Base-by-base conservation (phyloP, 2,888 invertebrate species). In the Alsophila aescularia region DNA sequence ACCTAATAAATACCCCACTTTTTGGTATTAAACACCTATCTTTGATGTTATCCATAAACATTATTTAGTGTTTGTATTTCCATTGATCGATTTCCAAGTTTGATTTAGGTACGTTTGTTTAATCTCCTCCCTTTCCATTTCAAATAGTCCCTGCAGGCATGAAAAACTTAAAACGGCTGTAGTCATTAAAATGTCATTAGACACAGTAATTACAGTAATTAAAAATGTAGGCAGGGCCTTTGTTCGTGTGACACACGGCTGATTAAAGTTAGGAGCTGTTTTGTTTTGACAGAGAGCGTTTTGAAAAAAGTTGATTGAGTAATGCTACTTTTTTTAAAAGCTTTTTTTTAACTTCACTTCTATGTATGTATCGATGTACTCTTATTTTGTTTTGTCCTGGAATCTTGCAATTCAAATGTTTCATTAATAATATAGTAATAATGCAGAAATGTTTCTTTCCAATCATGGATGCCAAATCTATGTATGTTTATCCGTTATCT, bases 131-230 rank as follows among this genome's bases (percentile, higher is more conserved):
- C 36, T 37, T 55, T n/a, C 60, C 42, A 70, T 70, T 70, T 63
- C 45, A 62, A 64, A 62, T 39, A 31, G 39, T 21, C 64, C 56
- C 58, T 56, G 43, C 56, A n/a, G 41, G 56, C 55, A 60, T 62
- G 64, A 66, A 66, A 62, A 47, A 66, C 65, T 69, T 64, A 65
- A 70, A 70, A 68, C 66, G 54, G 58, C 60, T 53, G 42, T 53
- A 62, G 65, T 70, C 74, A 79, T 79, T 75, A 79, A 79, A 79
- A 75, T 70, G 73, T 71, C 75, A 71, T 79, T 77, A 75, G 62
- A 58, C 58, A 69, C 67, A 63, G 36, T 8, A 63, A 67, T 37
- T 43, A 52, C 43, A 43, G 15, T 42, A 48, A 56, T 48, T 52
- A 57, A 57, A 53, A 55, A 39, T 44, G 37, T 24, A 49, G 40